Conservation (phyloP, 1,140 invertebrate genomes). For the Nephila pilipes region DNA sequence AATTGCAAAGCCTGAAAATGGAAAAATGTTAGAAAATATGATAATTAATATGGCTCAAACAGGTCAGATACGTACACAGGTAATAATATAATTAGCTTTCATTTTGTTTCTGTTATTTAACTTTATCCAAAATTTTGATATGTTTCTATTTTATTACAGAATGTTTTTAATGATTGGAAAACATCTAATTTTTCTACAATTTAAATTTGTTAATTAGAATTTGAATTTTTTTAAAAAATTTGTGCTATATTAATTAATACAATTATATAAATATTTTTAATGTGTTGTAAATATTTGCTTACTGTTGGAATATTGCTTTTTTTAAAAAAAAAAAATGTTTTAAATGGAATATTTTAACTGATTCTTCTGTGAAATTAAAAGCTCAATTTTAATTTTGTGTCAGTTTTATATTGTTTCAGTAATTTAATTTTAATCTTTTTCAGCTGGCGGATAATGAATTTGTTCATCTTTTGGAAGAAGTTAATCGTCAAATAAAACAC, state of each 20-base stretch:
- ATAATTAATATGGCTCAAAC: constrained; percentile 94
- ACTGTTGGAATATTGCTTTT: no score
- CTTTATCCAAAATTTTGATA: background rate
- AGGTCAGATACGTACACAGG: constrained; percentile 89
- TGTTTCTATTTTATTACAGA: background rate
- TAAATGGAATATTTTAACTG: no score
- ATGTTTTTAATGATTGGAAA: background rate
- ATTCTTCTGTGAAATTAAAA: background rate
- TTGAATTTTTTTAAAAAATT: no score
- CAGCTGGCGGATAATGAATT: constrained; percentile 91
- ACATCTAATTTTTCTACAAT: no score
- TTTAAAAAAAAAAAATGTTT: no score
- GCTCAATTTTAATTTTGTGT: background rate
- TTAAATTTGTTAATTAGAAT: background rate
- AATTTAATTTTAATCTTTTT: background rate
- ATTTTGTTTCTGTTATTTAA: background rate
- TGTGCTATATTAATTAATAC: no score
- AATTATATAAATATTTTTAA: no score
- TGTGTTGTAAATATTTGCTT: no score
- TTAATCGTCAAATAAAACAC: constrained; percentile 90
- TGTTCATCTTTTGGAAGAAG: constrained; percentile 90
- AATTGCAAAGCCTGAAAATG: constrained; percentile 97
- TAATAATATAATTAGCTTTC: constrained; percentile 43
- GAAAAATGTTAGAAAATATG: constrained; percentile 95
- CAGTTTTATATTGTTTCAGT: no score